Evolutionary conservation across 2,888 invertebrate species (phyloP), one percentile per base, ranked within the genome.

Genomic region (Eudasyphora cyanicolor): DNA sequence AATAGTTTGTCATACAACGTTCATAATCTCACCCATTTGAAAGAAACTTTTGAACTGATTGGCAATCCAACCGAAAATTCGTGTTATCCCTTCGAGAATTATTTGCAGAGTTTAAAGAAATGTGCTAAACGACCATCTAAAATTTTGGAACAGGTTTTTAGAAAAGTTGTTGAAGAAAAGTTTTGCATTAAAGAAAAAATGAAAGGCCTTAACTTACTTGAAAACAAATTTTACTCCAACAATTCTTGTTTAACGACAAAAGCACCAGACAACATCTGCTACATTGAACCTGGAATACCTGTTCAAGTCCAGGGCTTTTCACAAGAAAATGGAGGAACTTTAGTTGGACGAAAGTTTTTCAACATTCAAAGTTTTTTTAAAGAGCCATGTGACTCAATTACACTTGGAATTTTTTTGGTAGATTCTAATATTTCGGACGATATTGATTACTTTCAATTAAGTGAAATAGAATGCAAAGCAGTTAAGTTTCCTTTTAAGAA

Each of bases 391-490:
- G n/a, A n/a, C n/a, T n/a, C n/a, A n/a, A n/a, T n/a, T n/a, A n/a
- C n/a, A 27, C 27, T 62, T 32, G 51, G 51, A 19, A 51, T 51
- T 51, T 51, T 45, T 51, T 51, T 19, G 19, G 51, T 51, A 51
- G 51, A 51, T 19, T 6, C 51, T 67, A 73, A 54, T 24, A 71
- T 71, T 73, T 73, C 57, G 71, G 71, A 57, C 54, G 57, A 73
- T 73, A 51, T 75, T 64, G 45, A 76, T 51, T 67, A 67, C 49
- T 76, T 76, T 76, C 76, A 76, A 76, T 69, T 76, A 69, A 69
- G 57, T 76, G 67, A 69, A 35, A 69, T 76, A 69, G 54, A 76
- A 76, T 69, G 54, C 57, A 76, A 76, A 76, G 76, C 76, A 42
- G 67, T 69, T 76, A 76, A 42, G 38, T 76, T 76, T 76, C 76